A percentile compares a stretch with the other conserved stretches of the same genome.
phyloP scores from a whole-genome alignment of 1,140 invertebrate species.

The Radopholus similis region DNA sequence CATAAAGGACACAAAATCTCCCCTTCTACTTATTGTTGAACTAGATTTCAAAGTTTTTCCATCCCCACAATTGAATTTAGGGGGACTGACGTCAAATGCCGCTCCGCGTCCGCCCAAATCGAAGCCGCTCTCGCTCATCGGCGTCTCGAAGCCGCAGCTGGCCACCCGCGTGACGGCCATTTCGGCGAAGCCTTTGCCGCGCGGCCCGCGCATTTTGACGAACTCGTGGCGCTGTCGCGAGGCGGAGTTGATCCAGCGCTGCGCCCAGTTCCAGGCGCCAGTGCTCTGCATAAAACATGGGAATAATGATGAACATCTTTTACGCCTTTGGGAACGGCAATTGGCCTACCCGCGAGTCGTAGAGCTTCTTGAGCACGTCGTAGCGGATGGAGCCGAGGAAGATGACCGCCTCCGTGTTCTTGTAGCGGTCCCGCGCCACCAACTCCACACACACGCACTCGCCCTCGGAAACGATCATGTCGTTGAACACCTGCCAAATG shows the following conservation, averaged over 20 bases:
- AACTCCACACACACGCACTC: constrained; percentile 98
- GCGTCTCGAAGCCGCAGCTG: constrained; percentile 85
- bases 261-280: constrained; percentile 91
- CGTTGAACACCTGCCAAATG: constrained; percentile 78
- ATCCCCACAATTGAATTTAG: no score
- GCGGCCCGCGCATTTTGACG: constrained; percentile 92
- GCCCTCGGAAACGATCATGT: constrained; percentile 85
- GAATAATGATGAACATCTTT: not conserved
- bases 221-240: constrained; percentile 76
- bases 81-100: constrained; percentile 5
- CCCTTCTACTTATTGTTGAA: no score
- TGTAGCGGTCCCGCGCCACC: constrained; percentile 78
- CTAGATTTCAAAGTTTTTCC: no score
- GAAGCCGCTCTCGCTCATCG: constrained; percentile 74
- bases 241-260: constrained; percentile 81
- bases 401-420: constrained; percentile 77
- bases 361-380: constrained; percentile 90
- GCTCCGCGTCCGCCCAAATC: constrained; percentile 29
- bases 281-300: constrained; percentile 70
- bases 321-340: no score
- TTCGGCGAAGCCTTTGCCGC: constrained; percentile 92
- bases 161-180: constrained; percentile 87
- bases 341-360: constrained; percentile 81
- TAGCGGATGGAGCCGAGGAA: constrained; percentile 95
- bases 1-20: not conserved